Evolutionary conservation across 2,113 vertebrate genomes (phyloP), one percentile per base, ranked within the genome.

Genomic region (Pelodiscus sinensis): DNA sequence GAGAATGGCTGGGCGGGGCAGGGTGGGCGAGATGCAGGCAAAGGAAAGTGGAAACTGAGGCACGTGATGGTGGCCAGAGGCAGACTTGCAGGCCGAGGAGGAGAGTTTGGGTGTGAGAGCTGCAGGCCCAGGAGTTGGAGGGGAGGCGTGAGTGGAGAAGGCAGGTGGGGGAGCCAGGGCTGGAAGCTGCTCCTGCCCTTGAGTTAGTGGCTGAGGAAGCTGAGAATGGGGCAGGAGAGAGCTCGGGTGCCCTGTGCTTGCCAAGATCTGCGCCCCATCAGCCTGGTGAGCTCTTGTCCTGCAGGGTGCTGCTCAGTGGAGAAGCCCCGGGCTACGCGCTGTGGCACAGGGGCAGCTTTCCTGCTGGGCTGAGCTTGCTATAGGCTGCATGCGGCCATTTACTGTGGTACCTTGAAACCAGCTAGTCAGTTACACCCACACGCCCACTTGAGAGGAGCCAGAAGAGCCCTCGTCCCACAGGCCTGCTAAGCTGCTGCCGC

Each of bases 361-460:
- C 92, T 95, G 62, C 86, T 29, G 50, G 1, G 0, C 0, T 0
- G 11, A 1, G 81, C 65, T 91, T 94, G 95, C 91, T 79, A 50
- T 84, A 95, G 96, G 31, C 89, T 91, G 88, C 96, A 94, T 96
- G 94, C 93, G 96, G 96, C 82, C 91, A 68, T 93, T 96, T 91
- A 96, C 96, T 94, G 94, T 93, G 95, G 96, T 96, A 96, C 94
- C 96, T 95, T 96, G 96, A 93, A 96, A 96, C 94, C 91, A 56
- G 92, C 80, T 91, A 94, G 89, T 93, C 96, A 95, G 94, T 97
- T 85, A 91, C 94, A 97, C 93, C 95, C 96, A 96, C 95, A 94
- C 92, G 94, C 95, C 95, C 96, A 94, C 96, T 94, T 96, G 95
- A n/a, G 94, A 75, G 38, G 38, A 22, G 22, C 38, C 88, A 84